Base-by-base conservation (phyloP, 1,140 invertebrate genomes). In the Apis florea region DNA sequence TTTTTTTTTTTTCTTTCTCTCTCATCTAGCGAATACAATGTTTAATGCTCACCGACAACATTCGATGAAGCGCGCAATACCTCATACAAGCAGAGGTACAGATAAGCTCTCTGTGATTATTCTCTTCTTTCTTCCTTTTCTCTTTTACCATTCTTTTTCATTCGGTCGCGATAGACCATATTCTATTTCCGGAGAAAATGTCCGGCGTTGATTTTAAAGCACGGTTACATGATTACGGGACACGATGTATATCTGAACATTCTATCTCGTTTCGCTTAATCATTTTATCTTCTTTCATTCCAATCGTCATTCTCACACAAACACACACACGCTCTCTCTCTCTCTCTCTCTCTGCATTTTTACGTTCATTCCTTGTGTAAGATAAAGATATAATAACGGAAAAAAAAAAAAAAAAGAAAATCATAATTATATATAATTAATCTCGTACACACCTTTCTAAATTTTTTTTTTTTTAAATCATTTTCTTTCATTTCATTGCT, bases 181-280 rank as follows among this genome's bases (percentile, higher is more conserved):
- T 56, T 56, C 40, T 61, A 66, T 63, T 49, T 68, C 21, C 58
- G 83, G 59, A 79, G 61, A 31, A 76, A 73, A 72, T 24, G 54
- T 82, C 70, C 63, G n/a, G 47, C 77, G 61, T 66, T 70, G 56
- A 24, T 70, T 70, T 53, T n/a, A 68, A 64, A 86, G 70, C 82
- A 86, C 78, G 72, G 53, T 84, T 81, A 87, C 85, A 87, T 86
- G 85, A 87, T 87, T 85, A 77, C 67, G 79, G 31, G 31, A 82
- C 76, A 63, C 77, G 64, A 59, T 83, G 56, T 21, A 61, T 56
- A 78, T 68, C 66, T 67, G 63, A 83, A 82, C 54, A 76, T 69
- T 78, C 31, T 15, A 31, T 51, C 51, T 31, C 24, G 61, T 17
- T 63, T 31, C 69, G 47, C 40, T 26, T 59, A 31, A 24, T 53